A percentile compares a stretch with the other conserved stretches of the same genome.
Evolutionary conservation across 2,888 invertebrate genomes (phyloP).

Genomic region (Lasius fuliginosus): DNA sequence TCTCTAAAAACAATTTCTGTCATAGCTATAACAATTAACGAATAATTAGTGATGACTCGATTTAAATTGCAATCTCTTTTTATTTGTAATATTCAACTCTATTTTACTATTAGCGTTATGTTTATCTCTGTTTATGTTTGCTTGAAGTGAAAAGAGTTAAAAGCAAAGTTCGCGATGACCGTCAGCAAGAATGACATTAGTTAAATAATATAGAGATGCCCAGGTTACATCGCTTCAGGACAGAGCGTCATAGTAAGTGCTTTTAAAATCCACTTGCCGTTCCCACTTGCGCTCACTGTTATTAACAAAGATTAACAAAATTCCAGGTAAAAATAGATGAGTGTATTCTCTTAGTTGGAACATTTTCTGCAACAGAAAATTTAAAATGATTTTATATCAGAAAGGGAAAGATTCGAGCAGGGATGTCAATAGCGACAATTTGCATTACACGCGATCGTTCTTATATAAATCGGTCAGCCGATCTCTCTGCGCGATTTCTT

Average conservation of each 20-base stretch:
- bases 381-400: constrained; percentile 7
- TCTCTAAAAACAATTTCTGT: background rate
- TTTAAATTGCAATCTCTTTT: constrained; percentile 11
- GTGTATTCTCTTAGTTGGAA: background rate
- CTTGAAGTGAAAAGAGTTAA: background rate
- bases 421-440: constrained; percentile 38
- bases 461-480: constrained; percentile 45
- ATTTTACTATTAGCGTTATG: background rate
- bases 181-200: constrained; percentile 14
- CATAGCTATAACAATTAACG: background rate
- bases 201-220: constrained; percentile 42
- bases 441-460: constrained; percentile 31
- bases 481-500: constrained; percentile 16
- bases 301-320: constrained; percentile 37
- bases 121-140: constrained; percentile 6
- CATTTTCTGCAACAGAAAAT: constrained; percentile 8
- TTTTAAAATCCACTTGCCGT: constrained; percentile 37
- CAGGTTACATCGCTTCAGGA: constrained; percentile 2
- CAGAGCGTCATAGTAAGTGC: constrained; percentile 19
- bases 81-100: background rate
- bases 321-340: background rate
- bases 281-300: background rate
- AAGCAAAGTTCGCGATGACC: background rate
- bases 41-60: background rate
- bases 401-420: background rate